Conservation (phyloP, 2,888 invertebrate species). For the Lamellibrachia satsuma region DNA sequence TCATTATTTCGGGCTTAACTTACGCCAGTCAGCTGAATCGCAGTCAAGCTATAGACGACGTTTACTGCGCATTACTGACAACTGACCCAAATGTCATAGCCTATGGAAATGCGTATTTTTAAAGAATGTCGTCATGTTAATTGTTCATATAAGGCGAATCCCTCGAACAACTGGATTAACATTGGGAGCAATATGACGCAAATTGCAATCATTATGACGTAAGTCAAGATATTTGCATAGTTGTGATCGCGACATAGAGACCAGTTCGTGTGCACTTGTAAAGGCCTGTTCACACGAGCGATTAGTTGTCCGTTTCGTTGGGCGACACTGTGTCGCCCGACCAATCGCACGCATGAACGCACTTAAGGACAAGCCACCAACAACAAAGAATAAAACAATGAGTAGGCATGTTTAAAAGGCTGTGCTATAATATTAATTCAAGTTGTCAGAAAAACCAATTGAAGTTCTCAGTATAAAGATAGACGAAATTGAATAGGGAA, state of each 20-base stretch:
- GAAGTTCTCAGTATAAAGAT: too few species aligned
- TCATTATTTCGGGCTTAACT: not conserved
- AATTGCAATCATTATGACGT: not conserved
- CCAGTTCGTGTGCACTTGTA: not conserved
- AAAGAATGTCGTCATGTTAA: not conserved
- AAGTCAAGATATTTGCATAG: not conserved
- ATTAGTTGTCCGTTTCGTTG: too few species aligned
- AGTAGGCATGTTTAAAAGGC: not conserved
- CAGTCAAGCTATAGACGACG: not conserved
- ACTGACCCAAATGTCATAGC: not conserved
- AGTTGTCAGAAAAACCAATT: not conserved
- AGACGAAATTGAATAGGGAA: not conserved
- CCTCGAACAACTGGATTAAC: not conserved
- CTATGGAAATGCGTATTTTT: not conserved
- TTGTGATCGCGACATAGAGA: not conserved
- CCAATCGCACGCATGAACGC: too few species aligned
- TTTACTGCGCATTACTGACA: not conserved
- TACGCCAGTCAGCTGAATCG: not conserved
- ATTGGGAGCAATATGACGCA: not conserved
- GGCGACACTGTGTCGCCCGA: too few species aligned
- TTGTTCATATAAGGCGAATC: not conserved
- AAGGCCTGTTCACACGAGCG: not conserved
- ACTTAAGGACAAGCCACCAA: not conserved
- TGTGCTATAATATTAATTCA: not conserved
- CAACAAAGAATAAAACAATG: not conserved